A percentile compares a stretch with the other conserved stretches of the same genome.
Conservation (phyloP, 2,888 invertebrate species). For the Sminthurinus aureus region DNA sequence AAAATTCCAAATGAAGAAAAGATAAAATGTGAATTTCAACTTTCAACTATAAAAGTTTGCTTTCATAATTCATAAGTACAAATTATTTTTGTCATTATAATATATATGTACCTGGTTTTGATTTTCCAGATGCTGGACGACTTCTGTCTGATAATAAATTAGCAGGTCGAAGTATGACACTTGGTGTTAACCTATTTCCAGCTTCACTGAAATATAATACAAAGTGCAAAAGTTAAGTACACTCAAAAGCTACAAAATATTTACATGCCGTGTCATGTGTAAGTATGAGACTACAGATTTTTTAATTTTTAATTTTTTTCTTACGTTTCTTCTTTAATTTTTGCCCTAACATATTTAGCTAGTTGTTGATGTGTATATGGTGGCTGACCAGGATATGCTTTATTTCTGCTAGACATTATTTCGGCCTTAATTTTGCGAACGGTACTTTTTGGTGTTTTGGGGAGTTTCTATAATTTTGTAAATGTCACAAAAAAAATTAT, state of each 20-base stretch:
- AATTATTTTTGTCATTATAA: conserved; percentile 19
- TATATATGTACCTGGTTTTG: conserved; percentile 21
- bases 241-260: too few relatives aligned
- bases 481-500: background rate
- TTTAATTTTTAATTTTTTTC: background rate
- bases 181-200: conserved; percentile 25
- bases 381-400: conserved; percentile 43
- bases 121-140: conserved; percentile 36
- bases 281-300: too few relatives aligned
- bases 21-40: background rate
- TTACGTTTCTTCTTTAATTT: conserved; percentile 43
- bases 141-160: conserved; percentile 28
- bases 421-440: conserved; percentile 51
- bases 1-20: background rate
- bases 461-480: conserved; percentile 7
- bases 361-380: conserved; percentile 52
- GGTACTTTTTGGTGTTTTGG: conserved; percentile 33
- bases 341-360: conserved; percentile 51
- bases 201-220: conserved; percentile 17
- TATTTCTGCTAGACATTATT: conserved; percentile 44
- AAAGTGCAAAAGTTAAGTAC: too few relatives aligned
- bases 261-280: too few relatives aligned
- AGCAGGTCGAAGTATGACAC: conserved; percentile 32
- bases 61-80: too few relatives aligned
- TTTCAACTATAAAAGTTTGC: background rate